phyloP scores from a whole-genome alignment of 2,797 vertebrate species.

The Mus spretus region DNA sequence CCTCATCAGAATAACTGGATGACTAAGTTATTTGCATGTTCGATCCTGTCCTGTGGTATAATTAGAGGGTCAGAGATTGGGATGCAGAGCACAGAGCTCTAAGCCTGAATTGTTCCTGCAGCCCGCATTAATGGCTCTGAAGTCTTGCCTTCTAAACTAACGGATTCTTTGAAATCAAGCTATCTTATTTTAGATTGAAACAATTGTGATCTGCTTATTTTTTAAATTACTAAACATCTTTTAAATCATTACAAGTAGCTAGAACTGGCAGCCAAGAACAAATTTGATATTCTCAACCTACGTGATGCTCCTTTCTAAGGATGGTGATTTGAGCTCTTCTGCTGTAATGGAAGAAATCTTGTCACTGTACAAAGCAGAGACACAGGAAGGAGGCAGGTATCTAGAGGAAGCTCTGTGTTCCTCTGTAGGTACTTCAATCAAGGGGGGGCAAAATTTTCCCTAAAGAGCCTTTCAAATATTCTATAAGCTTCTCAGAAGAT shows the following conservation, averaged over 20 bases:
- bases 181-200: conserved; percentile 16
- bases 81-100: neutral
- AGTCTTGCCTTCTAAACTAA: neutral
- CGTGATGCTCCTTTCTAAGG: neutral
- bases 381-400: neutral
- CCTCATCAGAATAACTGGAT: conserved; percentile 3
- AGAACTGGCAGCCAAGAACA: neutral
- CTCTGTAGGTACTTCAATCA: conserved; percentile 26
- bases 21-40: neutral
- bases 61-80: neutral
- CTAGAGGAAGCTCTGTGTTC: neutral
- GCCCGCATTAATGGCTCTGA: neutral
- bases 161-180: conserved; percentile 39
- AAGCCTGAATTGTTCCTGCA: neutral
- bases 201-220: neutral
- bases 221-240: neutral
- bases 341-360: neutral
- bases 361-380: neutral
- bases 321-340: neutral
- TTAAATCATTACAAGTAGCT: conserved; percentile 8
- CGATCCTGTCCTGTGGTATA: neutral
- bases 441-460: conserved; percentile 19
- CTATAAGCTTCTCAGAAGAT: conserved; percentile 59
- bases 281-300: neutral
- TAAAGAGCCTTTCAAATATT: conserved; percentile 36